Evolutionary conservation across 2,797 vertebrate genomes (phyloP).

Genomic region (Dromococcyx pavoninus): DNA sequence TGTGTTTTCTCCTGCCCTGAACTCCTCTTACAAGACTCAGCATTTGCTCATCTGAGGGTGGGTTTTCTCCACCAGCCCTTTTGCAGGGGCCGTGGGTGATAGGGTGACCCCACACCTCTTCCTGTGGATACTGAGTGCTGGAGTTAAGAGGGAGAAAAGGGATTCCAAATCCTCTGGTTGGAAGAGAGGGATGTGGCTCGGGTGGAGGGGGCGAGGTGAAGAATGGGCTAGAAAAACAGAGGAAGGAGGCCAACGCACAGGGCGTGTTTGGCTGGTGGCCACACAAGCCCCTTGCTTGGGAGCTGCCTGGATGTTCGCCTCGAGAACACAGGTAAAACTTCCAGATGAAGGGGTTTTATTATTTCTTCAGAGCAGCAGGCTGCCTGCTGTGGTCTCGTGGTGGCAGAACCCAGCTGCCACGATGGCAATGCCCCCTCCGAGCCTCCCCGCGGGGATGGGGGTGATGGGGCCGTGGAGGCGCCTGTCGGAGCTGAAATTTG

Average conservation of each 20-base stretch:
- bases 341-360: not conserved
- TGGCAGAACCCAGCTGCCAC: not conserved
- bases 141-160: not conserved
- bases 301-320: not conserved
- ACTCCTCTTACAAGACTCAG: not conserved
- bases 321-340: not conserved
- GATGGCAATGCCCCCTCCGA: not conserved
- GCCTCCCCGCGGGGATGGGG: not conserved
- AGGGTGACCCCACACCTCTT: not conserved
- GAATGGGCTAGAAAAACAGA: conserved; percentile 59
- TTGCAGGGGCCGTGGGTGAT: not conserved
- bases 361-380: not conserved
- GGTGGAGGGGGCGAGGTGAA: conserved; percentile 29
- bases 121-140: not conserved
- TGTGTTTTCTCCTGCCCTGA: not conserved
- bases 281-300: not conserved
- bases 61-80: not conserved
- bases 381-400: rapidly evolving
- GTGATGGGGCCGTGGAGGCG: rapidly evolving
- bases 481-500: not conserved
- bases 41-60: not conserved
- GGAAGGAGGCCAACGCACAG: not conserved
- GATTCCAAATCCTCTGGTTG: not conserved
- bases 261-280: conserved; percentile 3
- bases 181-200: not conserved